Conservation (phyloP, 1,140 invertebrate species). For the Hyposmocoma kahamanoa region DNA sequence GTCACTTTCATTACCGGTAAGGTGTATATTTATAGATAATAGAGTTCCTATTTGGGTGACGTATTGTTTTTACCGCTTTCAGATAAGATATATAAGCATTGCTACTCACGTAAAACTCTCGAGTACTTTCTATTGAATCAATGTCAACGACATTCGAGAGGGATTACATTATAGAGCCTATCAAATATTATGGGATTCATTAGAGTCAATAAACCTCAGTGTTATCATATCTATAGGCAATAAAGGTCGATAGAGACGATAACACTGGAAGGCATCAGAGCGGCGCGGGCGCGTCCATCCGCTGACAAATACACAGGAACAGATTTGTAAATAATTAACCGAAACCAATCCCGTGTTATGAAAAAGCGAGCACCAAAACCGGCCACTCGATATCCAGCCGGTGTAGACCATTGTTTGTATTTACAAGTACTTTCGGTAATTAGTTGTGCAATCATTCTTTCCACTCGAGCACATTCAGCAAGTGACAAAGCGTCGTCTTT, state of each 20-base stretch:
- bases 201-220: no score
- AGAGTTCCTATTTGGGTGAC: no score
- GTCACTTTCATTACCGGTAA: no score
- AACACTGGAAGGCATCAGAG: conserved; percentile 13
- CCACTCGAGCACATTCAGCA: conserved; percentile 40
- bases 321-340: conserved; percentile 35
- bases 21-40: no score
- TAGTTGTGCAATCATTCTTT: conserved; percentile 55
- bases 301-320: conserved; percentile 28
- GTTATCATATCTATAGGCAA: conserved; percentile 16
- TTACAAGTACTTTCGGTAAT: conserved; percentile 45
- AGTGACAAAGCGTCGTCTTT: conserved; percentile 26
- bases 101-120: no score
- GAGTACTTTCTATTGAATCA: no score
- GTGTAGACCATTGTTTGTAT: conserved; percentile 58
- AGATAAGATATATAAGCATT: no score
- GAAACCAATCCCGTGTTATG: conserved; percentile 28
- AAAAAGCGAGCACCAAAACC: conserved; percentile 21
- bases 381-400: conserved; percentile 30
- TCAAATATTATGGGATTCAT: no score
- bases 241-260: conserved; percentile 19
- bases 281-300: conserved; percentile 8
- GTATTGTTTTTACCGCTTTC: no score
- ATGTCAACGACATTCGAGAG: no score
- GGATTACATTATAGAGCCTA: no score